These are phyloP conservation scores for Pristionchus entomophagus DNA, from an alignment of 2,888 invertebrate genomes.

Conservation along the genomic window DNA sequence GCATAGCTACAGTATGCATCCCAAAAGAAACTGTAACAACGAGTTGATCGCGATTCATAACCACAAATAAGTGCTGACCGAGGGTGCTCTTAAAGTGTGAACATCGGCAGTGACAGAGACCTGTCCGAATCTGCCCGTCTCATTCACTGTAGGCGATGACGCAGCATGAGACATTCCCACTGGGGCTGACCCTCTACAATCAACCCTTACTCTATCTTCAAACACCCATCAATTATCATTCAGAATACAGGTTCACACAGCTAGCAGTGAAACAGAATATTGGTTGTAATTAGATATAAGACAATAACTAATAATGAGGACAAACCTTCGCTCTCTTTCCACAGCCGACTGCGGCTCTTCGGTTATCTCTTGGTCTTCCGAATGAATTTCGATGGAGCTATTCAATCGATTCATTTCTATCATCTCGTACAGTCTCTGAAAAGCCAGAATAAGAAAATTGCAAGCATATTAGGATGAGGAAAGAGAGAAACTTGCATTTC, in stretches of 20 bases:
- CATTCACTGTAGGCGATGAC: conserved; percentile 17
- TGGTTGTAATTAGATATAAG: no score
- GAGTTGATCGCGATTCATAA: no score
- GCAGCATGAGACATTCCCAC: background rate
- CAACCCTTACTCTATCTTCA: background rate
- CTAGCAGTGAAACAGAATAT: no score
- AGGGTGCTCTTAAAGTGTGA: background rate
- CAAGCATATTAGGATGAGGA: background rate
- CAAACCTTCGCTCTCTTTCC: conserved; percentile 20
- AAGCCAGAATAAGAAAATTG: no score
- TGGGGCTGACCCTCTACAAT: conserved; percentile 15
- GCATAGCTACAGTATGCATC: no score
- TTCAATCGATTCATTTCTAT: conserved; percentile 54
- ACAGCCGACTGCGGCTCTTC: background rate
- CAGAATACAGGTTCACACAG: no score
- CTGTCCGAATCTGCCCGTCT: conserved; percentile 14
- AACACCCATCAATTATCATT: no score
- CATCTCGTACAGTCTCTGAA: conserved; percentile 55
- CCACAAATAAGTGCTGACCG: no score
- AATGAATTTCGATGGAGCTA: background rate
- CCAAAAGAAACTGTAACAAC: no score
- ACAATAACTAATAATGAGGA: no score
- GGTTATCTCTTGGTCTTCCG: background rate
- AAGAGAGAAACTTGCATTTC: conserved; percentile 5
- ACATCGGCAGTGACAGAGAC: conserved; percentile 43